phyloP scores from a whole-genome alignment of 2,888 invertebrate genomes.

The Dynastes hyllus region DNA sequence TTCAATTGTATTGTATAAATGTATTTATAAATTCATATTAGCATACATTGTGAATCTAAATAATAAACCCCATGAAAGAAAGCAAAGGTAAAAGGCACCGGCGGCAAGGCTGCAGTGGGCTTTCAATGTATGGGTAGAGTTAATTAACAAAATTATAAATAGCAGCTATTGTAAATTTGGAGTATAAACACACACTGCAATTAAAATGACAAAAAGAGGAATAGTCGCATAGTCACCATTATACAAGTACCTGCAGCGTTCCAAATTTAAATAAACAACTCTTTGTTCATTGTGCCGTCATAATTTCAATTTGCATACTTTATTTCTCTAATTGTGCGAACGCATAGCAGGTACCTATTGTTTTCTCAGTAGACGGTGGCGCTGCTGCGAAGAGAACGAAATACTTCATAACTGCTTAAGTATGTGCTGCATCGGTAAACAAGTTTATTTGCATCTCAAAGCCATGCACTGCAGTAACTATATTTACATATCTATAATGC shows the following conservation, averaged over 20 bases:
- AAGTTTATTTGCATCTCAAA: constrained; percentile 55
- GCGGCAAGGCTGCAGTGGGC: too few species aligned
- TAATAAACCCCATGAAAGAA: too few species aligned
- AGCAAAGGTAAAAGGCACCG: too few species aligned
- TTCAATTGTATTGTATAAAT: too few species aligned
- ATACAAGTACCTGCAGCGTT: background rate
- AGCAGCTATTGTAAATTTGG: too few species aligned
- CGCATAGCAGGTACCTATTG: constrained; percentile 20
- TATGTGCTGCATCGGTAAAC: constrained; percentile 54
- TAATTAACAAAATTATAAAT: too few species aligned
- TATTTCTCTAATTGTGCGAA: constrained; percentile 28
- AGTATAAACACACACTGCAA: too few species aligned
- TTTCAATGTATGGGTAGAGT: too few species aligned
- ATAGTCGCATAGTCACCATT: background rate
- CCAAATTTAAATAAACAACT: constrained; percentile 21
- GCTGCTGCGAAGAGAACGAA: constrained; percentile 13
- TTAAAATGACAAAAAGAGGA: too few species aligned
- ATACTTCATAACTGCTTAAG: constrained; percentile 44
- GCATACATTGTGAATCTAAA: too few species aligned
- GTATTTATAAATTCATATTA: too few species aligned
- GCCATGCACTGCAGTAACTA: constrained; percentile 50
- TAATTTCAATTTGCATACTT: constrained; percentile 33
- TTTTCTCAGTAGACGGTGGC: background rate
- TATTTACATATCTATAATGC: constrained; percentile 55
- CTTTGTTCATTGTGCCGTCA: background rate